Evolutionary conservation across 2,113 vertebrate species (phyloP), one percentile per base, ranked within the genome.

Genomic region (Siniperca chuatsi): DNA sequence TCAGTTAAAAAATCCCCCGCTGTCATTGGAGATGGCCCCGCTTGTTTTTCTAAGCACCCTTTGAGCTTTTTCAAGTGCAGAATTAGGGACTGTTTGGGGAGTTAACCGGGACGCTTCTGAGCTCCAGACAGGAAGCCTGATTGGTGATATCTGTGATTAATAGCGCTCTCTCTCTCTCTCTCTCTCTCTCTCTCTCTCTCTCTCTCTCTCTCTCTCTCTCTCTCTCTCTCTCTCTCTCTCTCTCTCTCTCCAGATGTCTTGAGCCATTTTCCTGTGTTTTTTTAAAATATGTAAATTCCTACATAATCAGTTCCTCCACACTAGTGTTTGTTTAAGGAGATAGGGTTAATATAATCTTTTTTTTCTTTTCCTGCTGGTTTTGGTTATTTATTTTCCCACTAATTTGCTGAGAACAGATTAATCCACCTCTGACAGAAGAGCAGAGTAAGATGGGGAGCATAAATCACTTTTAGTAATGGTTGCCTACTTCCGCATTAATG

Each of bases 131-230:
- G 92, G 87, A 94, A 91, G 82, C 75, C 60, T 81, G 83, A 91
- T 89, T 82, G 87, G 81, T 67, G 87, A 88, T 88, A 90, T 85
- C 44, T 77, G 87, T 92, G 90, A 93, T 91, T 92, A 92, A 92
- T 92, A 20, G 75, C 79, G 73, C 40, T 74, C 20, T 73, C 40
- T 50, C 20, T 44, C 33, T 1, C 76, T 29, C 35, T 67, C 80
- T 8, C 18, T 6, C 35, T 6, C 35, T 37, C 18, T 40, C 52
- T 69, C 80, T 37, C 50, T 35, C 33, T 48, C 37, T 48, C 10
- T 18, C 29, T 42, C 33, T 23, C 58, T 37, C 77, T 40, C 69
- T 1, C 55, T 29, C 48, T 23, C 48, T 50, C 20, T 73, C 40
- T 50, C 20, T 44, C 33, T 1, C 76, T 29, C 35, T 67, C 50